Evolutionary conservation across 2,888 invertebrate genomes (phyloP).

Genomic region (Clunio marinus): DNA sequence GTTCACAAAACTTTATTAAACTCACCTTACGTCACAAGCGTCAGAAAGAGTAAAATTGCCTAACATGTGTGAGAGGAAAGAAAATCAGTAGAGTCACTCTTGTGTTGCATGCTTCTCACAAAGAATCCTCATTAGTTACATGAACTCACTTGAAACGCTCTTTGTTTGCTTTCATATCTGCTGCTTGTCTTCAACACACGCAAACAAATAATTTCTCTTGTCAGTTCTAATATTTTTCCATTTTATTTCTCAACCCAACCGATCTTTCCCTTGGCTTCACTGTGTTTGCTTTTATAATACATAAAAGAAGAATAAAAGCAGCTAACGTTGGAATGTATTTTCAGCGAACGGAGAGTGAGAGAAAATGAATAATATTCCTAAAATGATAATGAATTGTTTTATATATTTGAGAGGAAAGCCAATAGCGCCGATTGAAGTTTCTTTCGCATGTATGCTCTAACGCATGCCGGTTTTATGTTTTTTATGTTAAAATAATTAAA

Average conservation of each 20-base stretch:
- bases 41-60: neutral
- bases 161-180: neutral
- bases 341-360: neutral
- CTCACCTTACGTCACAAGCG: too few species aligned
- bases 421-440: too few species aligned
- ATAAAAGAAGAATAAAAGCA: too few species aligned
- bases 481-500: too few species aligned
- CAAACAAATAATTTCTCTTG: neutral
- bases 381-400: neutral
- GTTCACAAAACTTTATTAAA: too few species aligned
- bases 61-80: neutral
- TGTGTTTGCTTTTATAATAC: neutral
- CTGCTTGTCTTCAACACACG: neutral
- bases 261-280: neutral
- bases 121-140: neutral
- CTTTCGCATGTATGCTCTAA: neutral
- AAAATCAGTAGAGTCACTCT: too few species aligned
- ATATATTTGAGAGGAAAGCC: too few species aligned
- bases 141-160: neutral
- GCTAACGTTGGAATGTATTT: too few species aligned
- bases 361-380: conserved; percentile 6
- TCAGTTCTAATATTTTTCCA: neutral
- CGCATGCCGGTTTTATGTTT: neutral
- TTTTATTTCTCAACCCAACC: neutral
- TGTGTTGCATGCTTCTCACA: neutral